Evolutionary conservation across 1,140 invertebrate species (phyloP).

Genomic region (Gonatopus flavifemur): DNA sequence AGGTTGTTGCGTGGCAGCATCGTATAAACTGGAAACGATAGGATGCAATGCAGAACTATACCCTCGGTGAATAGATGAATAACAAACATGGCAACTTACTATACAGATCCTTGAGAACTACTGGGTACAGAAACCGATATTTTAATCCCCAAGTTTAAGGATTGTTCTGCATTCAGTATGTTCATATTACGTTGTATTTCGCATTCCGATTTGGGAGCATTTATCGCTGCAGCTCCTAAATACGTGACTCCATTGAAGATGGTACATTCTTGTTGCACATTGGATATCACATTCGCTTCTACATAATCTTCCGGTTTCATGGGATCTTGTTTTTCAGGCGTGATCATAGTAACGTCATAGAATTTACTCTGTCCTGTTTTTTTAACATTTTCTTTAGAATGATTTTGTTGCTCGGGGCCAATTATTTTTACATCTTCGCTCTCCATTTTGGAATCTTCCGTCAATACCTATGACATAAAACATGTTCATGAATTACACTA

Average conservation of each 20-base stretch:
- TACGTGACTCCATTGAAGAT: conserved; percentile 94
- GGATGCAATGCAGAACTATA: conserved; percentile 11
- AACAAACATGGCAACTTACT: conserved; percentile 61
- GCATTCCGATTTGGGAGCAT: conserved; percentile 89
- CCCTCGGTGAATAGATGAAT: conserved; percentile 8
- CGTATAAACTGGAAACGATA: conserved; percentile 75
- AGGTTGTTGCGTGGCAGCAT: conserved; percentile 79
- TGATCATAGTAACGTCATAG: conserved; percentile 47
- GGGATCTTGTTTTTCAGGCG: conserved; percentile 72
- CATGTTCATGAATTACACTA: neutral
- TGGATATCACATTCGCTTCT: conserved; percentile 62
- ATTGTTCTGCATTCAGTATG: conserved; percentile 80
- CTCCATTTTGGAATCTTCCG: conserved; percentile 56
- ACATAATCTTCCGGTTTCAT: conserved; percentile 73
- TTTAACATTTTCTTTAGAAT: conserved; percentile 40
- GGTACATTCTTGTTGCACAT: conserved; percentile 83
- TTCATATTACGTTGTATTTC: conserved; percentile 96
- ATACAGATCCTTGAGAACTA: conserved; percentile 80
- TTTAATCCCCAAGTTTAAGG: conserved; percentile 70
- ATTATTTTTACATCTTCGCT: conserved; percentile 36
- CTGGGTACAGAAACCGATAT: conserved; percentile 90
- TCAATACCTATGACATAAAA: conserved; percentile 40
- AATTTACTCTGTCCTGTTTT: conserved; percentile 56
- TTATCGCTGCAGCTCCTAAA: conserved; percentile 89
- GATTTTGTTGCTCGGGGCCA: conserved; percentile 18